Base-by-base conservation (phyloP, 2,113 vertebrate species). In the Alligator sinensis region DNA sequence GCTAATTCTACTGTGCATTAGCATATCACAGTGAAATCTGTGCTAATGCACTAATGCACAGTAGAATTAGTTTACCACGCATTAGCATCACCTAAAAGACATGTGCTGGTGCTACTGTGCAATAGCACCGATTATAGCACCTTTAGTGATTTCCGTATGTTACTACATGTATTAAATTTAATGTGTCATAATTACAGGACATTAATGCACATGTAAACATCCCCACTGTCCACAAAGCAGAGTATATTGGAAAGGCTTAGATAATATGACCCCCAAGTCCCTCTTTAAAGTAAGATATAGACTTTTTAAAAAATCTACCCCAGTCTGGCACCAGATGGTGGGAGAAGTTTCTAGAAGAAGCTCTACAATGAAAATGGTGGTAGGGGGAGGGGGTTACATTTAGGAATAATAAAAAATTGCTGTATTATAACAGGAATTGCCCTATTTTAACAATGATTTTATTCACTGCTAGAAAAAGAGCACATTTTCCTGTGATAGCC, bases 251-350 rank as follows among this genome's bases (percentile, higher is more conserved):
- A 90, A 92, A 91, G 10, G 5, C 22, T 82, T 2, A 0, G 14
- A 11, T 47, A 47, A 47, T 79, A 78, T 78, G 10, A 75, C 90
- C 55, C 89, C 80, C 91, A 93, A 94, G 80, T 96, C 82, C 95
- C 55, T 77, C 10, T 1, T 0, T 4, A 74, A 38, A 38, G 70
- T 5, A 47, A 38, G 34, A 16, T 47, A 13, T 11, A 38, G 12
- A 11, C 6, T 91, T 76, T 72, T 47, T 47, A 63, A 79, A 87
- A 54, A 61, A 87, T 84, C 2, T 11, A 0, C 8, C 34, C 34
- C 66, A 60, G 70, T 3, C 3, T n/a, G n/a, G 6, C 6, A 64
- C 3, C 5, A 74, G 77, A 79, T 77, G 1, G 2, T 55, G 9
- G 61, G 93, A 9, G 2, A 1, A 2, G 4, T 6, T 82, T 4